Percentiles rank a stretch among this genome's conserved stretches.
These are phyloP conservation scores for Daphoenositta chrysoptera DNA, from an alignment of 2,113 vertebrate genomes.

Conservation along the genomic window DNA sequence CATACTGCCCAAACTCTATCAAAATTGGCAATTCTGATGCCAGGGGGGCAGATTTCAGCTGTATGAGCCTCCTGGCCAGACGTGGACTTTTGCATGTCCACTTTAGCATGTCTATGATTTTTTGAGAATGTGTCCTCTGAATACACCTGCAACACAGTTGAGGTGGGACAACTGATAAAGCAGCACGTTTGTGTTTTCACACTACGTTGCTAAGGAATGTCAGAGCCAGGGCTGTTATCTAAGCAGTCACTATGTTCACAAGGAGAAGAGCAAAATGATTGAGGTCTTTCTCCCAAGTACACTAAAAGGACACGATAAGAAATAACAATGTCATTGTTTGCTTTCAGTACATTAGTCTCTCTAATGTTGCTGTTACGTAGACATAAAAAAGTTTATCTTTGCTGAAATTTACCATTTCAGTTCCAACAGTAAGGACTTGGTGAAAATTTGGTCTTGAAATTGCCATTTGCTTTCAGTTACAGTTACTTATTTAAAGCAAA, in stretches of 20 bases:
- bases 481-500: background rate
- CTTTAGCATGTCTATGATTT: background rate
- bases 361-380: background rate
- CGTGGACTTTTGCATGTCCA: background rate
- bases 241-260: background rate
- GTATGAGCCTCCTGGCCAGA: background rate
- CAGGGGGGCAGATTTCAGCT: background rate
- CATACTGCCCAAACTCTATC: background rate
- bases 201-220: background rate
- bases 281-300: background rate
- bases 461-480: background rate
- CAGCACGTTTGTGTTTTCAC: background rate
- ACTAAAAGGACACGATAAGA: background rate
- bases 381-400: background rate
- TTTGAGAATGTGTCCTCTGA: background rate
- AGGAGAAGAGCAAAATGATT: background rate
- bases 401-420: background rate
- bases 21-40: background rate
- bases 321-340: background rate
- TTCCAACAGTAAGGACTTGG: background rate
- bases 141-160: background rate
- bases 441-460: background rate
- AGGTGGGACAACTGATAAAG: background rate
- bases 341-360: background rate
- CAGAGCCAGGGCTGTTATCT: background rate